Percentiles rank a stretch among this genome's conserved stretches.
phyloP scores from a whole-genome alignment of 2,888 invertebrate genomes.

The Apamea monoglypha region DNA sequence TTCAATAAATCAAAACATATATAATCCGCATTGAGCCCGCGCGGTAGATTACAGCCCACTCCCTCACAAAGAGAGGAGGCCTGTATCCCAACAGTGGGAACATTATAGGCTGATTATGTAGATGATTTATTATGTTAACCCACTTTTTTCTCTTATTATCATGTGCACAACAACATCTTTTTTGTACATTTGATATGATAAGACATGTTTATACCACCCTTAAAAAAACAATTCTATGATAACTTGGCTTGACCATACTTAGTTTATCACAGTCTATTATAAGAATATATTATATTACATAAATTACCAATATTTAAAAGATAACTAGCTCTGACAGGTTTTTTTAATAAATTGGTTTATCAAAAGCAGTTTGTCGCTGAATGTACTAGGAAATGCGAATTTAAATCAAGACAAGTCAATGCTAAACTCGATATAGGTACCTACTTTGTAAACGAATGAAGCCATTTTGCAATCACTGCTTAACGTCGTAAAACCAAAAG shows the following conservation, averaged over 20 bases:
- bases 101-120: neutral
- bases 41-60: too few species aligned
- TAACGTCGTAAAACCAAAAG: constrained; percentile 48
- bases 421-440: constrained; percentile 65
- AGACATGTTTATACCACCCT: neutral
- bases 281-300: neutral
- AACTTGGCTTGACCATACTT: neutral
- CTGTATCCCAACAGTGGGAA: neutral
- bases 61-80: neutral
- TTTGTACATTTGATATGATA: neutral
- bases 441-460: constrained; percentile 64
- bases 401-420: constrained; percentile 75
- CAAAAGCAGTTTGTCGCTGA: constrained; percentile 43
- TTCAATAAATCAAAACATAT: too few species aligned
- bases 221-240: neutral
- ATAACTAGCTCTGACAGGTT: neutral
- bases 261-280: too few species aligned
- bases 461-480: constrained; percentile 58
- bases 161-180: neutral
- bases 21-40: neutral
- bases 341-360: neutral
- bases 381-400: constrained; percentile 76
- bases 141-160: neutral
- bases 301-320: neutral
- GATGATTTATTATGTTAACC: neutral